A percentile compares a stretch with the other conserved stretches of the same genome.
phyloP scores from a whole-genome alignment of 2,113 vertebrate species.

The Jacana jacana region DNA sequence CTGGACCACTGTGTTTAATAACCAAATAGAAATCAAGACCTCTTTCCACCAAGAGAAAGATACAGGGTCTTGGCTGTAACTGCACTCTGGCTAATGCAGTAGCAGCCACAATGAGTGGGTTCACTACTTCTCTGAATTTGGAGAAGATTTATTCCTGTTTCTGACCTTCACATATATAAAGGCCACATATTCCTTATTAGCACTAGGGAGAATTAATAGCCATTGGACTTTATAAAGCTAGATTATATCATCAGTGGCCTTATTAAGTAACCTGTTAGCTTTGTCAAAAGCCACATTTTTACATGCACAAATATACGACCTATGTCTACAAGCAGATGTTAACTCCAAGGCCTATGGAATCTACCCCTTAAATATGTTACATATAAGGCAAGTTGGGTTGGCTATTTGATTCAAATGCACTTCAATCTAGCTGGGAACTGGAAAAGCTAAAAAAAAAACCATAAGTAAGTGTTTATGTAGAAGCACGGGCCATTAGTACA shows the following conservation, averaged over 20 bases:
- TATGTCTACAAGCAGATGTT: not conserved
- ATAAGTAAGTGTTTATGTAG: not conserved
- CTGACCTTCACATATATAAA: not conserved
- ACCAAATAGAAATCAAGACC: not conserved
- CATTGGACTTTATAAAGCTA: not conserved
- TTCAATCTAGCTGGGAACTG: not conserved
- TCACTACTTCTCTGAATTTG: not conserved
- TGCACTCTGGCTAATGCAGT: not conserved
- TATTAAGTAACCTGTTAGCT: not conserved
- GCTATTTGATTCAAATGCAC: not conserved
- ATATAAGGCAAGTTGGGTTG: not conserved
- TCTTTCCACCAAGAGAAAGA: not conserved
- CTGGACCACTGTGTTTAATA: constrained; percentile 18
- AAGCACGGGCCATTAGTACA: not conserved
- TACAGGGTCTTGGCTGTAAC: not conserved
- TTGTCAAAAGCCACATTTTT: not conserved
- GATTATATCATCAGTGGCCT: not conserved
- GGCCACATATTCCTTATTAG: not conserved
- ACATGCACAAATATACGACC: not conserved
- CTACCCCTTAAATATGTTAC: not conserved
- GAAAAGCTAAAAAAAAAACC: not conserved
- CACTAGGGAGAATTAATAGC: not conserved
- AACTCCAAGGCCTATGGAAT: not conserved
- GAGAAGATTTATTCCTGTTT: not conserved
- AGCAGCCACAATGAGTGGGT: not conserved